Evolutionary conservation across 2,888 invertebrate species (phyloP).

Genomic region (Mimachlamys varia): DNA sequence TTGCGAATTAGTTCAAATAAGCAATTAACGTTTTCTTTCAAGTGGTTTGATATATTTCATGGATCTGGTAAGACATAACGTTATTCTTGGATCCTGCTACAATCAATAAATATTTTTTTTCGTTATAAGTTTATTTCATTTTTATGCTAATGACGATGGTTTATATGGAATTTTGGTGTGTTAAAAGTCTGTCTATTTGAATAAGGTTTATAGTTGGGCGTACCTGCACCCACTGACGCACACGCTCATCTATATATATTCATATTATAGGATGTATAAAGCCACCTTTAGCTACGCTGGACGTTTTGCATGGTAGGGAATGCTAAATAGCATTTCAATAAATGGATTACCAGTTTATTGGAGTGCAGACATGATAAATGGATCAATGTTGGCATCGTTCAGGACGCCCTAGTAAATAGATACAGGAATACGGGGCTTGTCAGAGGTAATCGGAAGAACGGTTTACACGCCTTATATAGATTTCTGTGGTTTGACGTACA

Average conservation of each 20-base stretch:
- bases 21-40: too few species aligned
- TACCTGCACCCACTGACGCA: background rate
- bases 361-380: background rate
- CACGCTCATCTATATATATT: background rate
- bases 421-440: background rate
- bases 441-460: background rate
- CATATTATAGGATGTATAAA: background rate
- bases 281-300: conserved; percentile 14
- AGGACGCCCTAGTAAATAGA: background rate
- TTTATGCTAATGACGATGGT: background rate
- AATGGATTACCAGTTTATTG: conserved; percentile 31
- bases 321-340: conserved; percentile 12
- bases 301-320: conserved; percentile 27
- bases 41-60: too few species aligned
- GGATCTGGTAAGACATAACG: too few species aligned
- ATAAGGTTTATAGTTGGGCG: background rate
- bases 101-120: too few species aligned
- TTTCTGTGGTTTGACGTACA: background rate
- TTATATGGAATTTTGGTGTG: background rate
- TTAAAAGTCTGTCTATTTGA: background rate
- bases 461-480: background rate
- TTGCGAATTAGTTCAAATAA: too few species aligned
- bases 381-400: background rate
- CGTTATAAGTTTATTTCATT: too few species aligned
- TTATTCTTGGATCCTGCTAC: too few species aligned